A percentile compares a stretch with the other conserved stretches of the same genome.
phyloP scores from a whole-genome alignment of 2,113 vertebrate species.

The Pedionomus torquatus region DNA sequence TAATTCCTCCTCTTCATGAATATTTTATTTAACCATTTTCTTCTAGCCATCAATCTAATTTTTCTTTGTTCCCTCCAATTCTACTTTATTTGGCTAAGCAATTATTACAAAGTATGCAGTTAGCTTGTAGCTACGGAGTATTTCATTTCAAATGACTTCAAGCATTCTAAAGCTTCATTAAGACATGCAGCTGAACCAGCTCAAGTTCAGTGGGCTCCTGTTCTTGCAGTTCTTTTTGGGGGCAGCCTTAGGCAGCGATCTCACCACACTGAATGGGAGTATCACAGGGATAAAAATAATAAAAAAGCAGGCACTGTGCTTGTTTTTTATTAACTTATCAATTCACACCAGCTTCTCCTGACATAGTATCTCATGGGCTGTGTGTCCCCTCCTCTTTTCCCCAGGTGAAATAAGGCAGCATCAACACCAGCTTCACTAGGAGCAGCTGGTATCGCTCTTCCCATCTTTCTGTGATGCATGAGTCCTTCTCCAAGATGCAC shows the following conservation, averaged over 20 bases:
- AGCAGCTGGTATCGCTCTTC: background rate
- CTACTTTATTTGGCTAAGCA: slow-evolving; percentile 24
- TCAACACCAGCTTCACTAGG: background rate
- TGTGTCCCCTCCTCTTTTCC: background rate
- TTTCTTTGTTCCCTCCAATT: background rate
- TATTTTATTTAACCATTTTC: slow-evolving; percentile 45
- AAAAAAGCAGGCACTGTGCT: background rate
- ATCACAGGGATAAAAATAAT: background rate
- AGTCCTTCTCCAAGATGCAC: background rate
- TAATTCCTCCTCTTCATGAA: background rate
- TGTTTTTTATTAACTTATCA: slow-evolving; percentile 31
- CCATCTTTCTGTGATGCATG: background rate
- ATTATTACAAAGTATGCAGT: background rate
- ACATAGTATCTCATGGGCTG: background rate
- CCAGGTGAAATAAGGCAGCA: background rate
- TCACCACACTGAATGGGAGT: background rate
- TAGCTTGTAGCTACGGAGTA: background rate
- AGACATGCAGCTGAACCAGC: background rate
- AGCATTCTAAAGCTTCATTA: slow-evolving; percentile 40
- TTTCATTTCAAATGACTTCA: slow-evolving; percentile 31
- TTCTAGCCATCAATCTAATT: slow-evolving; percentile 1
- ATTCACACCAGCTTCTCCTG: background rate
- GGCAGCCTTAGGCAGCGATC: slow-evolving; percentile 18
- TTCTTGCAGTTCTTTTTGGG: background rate
- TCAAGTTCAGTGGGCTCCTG: background rate